Evolutionary conservation across 2,797 vertebrate genomes (phyloP).

Genomic region (Cirrhinus mrigala): DNA sequence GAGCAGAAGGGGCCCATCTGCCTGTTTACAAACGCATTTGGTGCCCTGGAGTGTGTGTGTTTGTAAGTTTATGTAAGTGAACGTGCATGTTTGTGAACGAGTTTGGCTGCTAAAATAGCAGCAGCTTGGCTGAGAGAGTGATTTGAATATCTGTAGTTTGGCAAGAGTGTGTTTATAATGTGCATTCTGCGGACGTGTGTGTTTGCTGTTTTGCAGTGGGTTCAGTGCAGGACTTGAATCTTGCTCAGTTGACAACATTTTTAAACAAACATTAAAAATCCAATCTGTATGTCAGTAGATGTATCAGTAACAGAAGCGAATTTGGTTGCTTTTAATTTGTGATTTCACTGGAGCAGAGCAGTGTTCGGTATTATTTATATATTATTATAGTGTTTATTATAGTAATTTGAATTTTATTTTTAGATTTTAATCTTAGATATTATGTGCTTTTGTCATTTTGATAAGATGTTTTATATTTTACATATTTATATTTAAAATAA

Average conservation of each 20-base stretch:
- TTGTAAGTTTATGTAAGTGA: conserved; percentile 46
- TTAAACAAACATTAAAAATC: background rate
- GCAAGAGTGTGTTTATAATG: conserved; percentile 36
- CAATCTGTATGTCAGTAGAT: background rate
- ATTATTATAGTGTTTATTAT: background rate
- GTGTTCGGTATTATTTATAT: background rate
- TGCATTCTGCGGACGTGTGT: background rate
- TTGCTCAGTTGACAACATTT: conserved; percentile 11
- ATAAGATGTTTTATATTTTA: background rate
- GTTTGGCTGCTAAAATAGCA: conserved; percentile 47
- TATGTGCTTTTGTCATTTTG: background rate
- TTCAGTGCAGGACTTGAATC: background rate
- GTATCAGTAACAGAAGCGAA: background rate
- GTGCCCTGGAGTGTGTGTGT: conserved; percentile 38
- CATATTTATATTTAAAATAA: no score
- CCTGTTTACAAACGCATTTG: conserved; percentile 46
- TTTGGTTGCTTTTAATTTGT: background rate
- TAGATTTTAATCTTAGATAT: background rate
- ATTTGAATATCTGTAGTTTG: conserved; percentile 31
- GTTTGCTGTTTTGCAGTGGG: conserved; percentile 4
- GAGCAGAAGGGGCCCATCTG: conserved; percentile 48
- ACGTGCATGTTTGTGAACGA: conserved; percentile 36
- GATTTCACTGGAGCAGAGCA: background rate
- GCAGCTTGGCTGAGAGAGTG: conserved; percentile 42
- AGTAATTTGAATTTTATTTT: background rate